Conservation (phyloP, 2,888 invertebrate species). For the Slavum lentiscoides region DNA sequence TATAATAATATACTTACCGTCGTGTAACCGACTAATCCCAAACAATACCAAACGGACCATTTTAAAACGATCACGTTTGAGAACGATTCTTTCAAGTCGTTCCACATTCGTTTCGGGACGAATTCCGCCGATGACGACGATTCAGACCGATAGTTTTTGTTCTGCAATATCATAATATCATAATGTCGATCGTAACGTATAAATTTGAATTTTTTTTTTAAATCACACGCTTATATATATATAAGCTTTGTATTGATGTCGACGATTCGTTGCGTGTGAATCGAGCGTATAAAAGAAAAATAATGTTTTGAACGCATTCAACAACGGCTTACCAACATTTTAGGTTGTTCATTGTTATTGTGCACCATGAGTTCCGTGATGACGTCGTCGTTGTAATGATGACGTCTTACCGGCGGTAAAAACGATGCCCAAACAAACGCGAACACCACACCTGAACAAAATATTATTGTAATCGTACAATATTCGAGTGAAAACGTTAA, state of each 20-base stretch:
- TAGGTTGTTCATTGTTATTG: constrained; percentile 15
- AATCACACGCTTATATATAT: too few species aligned
- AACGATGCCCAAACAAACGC: constrained; percentile 33
- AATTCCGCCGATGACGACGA: background rate
- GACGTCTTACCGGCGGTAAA: constrained; percentile 31
- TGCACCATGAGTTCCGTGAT: constrained; percentile 8
- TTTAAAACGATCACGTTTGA: constrained; percentile 38
- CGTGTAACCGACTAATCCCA: constrained; percentile 12
- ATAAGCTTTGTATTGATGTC: too few species aligned
- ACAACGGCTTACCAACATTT: constrained; percentile 3
- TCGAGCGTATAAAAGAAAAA: too few species aligned
- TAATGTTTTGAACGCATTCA: too few species aligned
- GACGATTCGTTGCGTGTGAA: too few species aligned
- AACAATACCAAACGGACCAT: constrained; percentile 48
- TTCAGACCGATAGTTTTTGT: background rate
- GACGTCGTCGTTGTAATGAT: background rate
- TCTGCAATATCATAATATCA: constrained; percentile 4
- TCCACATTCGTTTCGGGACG: constrained; percentile 7
- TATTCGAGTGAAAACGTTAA: too few species aligned
- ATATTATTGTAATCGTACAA: background rate
- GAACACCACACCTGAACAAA: constrained; percentile 20
- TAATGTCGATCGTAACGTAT: too few species aligned
- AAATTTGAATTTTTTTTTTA: too few species aligned
- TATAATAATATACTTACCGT: constrained; percentile 1
- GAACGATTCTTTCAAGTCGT: constrained; percentile 34